Evolutionary conservation across 2,888 invertebrate genomes (phyloP), one percentile per base, ranked within the genome.

Genomic region (Dolichomitus sp.): DNA sequence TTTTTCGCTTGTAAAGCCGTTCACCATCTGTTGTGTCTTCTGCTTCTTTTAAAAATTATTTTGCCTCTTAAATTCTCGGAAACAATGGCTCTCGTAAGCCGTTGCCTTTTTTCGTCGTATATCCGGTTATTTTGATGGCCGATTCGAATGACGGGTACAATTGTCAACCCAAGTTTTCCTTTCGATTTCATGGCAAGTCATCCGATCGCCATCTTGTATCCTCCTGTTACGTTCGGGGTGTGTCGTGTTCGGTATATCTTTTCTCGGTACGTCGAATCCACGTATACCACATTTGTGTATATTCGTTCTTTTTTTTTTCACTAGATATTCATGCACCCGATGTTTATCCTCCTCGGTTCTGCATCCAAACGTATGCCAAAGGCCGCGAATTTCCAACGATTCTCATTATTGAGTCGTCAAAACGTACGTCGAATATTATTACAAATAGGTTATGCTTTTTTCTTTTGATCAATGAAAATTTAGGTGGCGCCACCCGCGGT

Each of bases 311-410:
- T 50, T 61, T 72, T 40, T 73, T 61, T 50, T 63, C 63, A 48
- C 57, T 54, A 45, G 45, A 68, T 76, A 68, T 42, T 45, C 33
- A 50, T 69, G 27, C 40, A 78, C 73, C 72, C 76, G 69, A 80
- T 84, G 69, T 74, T 63, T 69, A 83, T 80, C 68, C 61, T 75
- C 74, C 77, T 85, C 84, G 82, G 84, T 84, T 73, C 81, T 88
- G 88, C 92, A 91, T 92, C 91, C 91, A 91, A 92, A 91, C 90
- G 90, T 91, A 90, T 90, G 89, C 90, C 90, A 92, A 90, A 91
- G 91, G 91, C 91, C 92, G 91, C 90, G 90, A 92, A 89, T 88
- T 88, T 85, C 83, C 85, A 75, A 83, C 80, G 79, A 84, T 81
- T 79, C 83, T 76, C 76, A n/a, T 57, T 40, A 59, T 54, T 61